phyloP scores from a whole-genome alignment of 1,140 invertebrate genomes.

The Drosophila repletoides region DNA sequence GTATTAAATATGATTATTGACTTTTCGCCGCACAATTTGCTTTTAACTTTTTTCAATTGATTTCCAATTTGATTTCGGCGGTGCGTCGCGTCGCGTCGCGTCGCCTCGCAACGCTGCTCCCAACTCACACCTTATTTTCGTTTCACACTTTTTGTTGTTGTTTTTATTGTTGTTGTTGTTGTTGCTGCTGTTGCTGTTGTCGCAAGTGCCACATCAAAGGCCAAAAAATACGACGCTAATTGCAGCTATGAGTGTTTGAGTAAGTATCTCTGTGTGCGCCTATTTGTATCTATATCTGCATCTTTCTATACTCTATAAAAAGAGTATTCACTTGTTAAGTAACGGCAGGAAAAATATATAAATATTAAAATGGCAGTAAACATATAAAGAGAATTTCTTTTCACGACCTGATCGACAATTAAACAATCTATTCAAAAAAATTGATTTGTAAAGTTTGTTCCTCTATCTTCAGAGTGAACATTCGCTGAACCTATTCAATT shows the following conservation, averaged over 20 bases:
- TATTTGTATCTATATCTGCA: constrained; percentile 32
- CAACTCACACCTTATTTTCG: constrained; percentile 35
- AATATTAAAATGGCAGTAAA: too few relatives aligned
- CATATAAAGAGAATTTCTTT: too few relatives aligned
- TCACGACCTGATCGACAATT: too few relatives aligned
- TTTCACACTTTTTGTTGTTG: constrained; percentile 48
- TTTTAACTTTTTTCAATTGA: constrained; percentile 45
- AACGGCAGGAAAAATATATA: too few relatives aligned
- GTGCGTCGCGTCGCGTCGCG: too few relatives aligned
- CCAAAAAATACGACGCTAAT: constrained; percentile 60
- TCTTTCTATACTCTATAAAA: constrained; percentile 3
- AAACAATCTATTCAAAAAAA: too few relatives aligned
- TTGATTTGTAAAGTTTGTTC: too few relatives aligned
- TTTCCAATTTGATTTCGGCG: constrained; percentile 28
- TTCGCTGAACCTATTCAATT: too few relatives aligned
- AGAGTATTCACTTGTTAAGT: too few relatives aligned
- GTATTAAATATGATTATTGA: constrained; percentile 68
- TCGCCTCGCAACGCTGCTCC: too few relatives aligned
- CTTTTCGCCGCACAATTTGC: constrained; percentile 32
- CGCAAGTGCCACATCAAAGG: constrained; percentile 65
- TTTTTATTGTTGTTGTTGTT: constrained; percentile 41
- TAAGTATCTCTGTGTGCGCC: neutral
- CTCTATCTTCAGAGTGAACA: too few relatives aligned
- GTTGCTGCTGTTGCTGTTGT: constrained; percentile 40
- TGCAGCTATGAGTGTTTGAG: constrained; percentile 33